phyloP scores from a whole-genome alignment of 2,888 invertebrate species.

The Prosopocoilus inquinatus region DNA sequence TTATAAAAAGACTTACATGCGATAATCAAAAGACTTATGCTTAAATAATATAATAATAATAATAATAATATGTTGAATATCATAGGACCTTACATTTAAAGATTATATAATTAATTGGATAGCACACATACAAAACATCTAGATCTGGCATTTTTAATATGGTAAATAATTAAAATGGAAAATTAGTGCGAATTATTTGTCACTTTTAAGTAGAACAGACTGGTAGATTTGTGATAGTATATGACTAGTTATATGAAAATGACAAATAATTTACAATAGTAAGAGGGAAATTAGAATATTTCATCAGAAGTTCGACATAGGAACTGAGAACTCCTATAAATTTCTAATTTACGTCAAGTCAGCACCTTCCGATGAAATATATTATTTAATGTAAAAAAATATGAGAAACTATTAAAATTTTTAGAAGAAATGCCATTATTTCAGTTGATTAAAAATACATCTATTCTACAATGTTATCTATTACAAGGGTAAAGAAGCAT shows the following conservation, averaged over 20 bases:
- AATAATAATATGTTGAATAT: slow-evolving; percentile 16
- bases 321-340: too few relatives aligned
- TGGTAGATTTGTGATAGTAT: slow-evolving; percentile 1
- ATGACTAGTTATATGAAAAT: slow-evolving; percentile 12
- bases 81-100: slow-evolving; percentile 14
- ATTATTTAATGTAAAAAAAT: not conserved
- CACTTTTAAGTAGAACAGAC: slow-evolving; percentile 5
- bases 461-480: not conserved
- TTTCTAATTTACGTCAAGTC: too few relatives aligned
- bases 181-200: slow-evolving; percentile 7
- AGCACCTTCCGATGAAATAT: not conserved
- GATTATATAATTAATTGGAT: slow-evolving; percentile 17
- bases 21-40: not conserved
- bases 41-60: slow-evolving; percentile 11
- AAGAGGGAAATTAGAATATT: not conserved
- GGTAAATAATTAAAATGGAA: not conserved
- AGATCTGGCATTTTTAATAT: slow-evolving; percentile 18
- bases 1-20: slow-evolving; percentile 9
- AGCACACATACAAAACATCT: slow-evolving; percentile 23
- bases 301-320: not conserved
- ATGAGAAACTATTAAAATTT: slow-evolving; percentile 1
- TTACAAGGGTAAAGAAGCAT: slow-evolving; percentile 7
- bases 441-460: too few relatives aligned
- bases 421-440: not conserved
- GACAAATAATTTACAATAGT: slow-evolving; percentile 7